A percentile compares a stretch with the other conserved stretches of the same genome.
Conservation (phyloP, 2,113 vertebrate genomes). For the Chrysemys picta region DNA sequence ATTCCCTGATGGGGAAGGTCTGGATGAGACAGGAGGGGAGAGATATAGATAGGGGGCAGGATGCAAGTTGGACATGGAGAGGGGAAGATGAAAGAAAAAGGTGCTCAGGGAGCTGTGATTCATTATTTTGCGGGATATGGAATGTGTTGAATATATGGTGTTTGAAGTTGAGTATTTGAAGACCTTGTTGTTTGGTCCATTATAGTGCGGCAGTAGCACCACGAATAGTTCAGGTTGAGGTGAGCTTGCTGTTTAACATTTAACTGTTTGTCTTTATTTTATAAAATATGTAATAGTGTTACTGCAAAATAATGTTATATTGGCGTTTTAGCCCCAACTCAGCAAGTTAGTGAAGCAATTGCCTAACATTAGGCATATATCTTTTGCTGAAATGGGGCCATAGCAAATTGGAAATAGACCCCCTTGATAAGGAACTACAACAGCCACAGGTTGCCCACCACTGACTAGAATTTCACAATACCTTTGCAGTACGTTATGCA, state of each 20-base stretch:
- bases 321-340: neutral
- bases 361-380: neutral
- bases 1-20: neutral
- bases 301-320: neutral
- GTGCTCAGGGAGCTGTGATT: neutral
- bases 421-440: neutral
- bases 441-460: too few species aligned
- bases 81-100: neutral
- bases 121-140: neutral
- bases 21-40: neutral
- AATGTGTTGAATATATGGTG: neutral
- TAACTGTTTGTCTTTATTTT: neutral
- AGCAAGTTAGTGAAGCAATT: neutral
- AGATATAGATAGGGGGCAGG: neutral
- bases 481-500: neutral
- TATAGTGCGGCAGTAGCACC: neutral
- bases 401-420: neutral
- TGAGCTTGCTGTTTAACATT: neutral
- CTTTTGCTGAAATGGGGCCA: neutral
- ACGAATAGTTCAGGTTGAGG: neutral
- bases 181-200: neutral
- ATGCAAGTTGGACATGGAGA: neutral
- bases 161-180: neutral
- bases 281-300: neutral
- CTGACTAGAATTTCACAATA: neutral